Percentiles rank a stretch among this genome's conserved stretches.
Evolutionary conservation across 2,797 vertebrate species (phyloP).

Genomic region (Sciurus carolinensis): DNA sequence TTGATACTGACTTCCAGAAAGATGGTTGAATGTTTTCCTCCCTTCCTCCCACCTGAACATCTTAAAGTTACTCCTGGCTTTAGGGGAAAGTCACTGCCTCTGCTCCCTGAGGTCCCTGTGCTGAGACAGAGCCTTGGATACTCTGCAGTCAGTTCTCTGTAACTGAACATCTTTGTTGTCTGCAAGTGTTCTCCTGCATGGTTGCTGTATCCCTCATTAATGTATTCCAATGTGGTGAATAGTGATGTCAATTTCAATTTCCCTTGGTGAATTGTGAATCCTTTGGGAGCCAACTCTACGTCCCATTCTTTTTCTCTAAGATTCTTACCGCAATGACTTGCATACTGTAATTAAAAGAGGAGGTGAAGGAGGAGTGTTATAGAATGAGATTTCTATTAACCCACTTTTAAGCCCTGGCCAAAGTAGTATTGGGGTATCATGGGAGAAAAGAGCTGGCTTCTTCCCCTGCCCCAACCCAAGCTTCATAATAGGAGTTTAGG

Average conservation of each 20-base stretch:
- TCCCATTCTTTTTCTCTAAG: slow-evolving; percentile 22
- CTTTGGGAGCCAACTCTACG: not conserved
- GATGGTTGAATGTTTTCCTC: not conserved
- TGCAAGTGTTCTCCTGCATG: not conserved
- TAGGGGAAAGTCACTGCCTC: not conserved
- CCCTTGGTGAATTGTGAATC: not conserved
- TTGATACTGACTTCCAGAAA: not conserved
- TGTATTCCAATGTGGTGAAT: not conserved
- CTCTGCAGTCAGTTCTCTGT: not conserved
- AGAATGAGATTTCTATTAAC: slow-evolving; percentile 33
- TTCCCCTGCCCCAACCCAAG: not conserved
- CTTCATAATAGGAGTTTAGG: not conserved
- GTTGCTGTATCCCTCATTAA: not conserved
- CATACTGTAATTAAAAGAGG: not conserved
- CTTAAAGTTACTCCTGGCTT: not conserved
- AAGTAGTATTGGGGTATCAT: not conserved
- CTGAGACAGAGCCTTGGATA: not conserved
- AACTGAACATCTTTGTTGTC: not conserved
- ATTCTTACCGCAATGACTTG: not conserved
- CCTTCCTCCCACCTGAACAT: not conserved
- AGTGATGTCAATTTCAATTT: not conserved
- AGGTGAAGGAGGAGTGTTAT: not conserved
- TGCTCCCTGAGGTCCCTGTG: not conserved
- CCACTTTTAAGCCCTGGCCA: not conserved
- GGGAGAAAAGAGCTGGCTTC: not conserved